A percentile compares a stretch with the other conserved stretches of the same genome.
Conservation (phyloP, 2,888 invertebrate species). For the Sinhomidia bicolor region DNA sequence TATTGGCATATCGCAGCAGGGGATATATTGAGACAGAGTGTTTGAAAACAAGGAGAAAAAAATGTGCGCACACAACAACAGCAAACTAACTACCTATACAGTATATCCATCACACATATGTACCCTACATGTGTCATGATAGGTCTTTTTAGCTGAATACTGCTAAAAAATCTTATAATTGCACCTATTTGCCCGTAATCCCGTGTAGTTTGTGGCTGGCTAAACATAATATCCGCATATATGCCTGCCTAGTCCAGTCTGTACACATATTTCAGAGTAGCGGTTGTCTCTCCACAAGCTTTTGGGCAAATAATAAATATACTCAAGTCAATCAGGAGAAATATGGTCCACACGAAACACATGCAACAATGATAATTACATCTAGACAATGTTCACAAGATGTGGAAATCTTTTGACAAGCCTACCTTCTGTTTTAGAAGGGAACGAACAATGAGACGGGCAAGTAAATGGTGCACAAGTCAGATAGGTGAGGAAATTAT, state of each 20-base stretch:
- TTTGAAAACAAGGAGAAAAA: background rate
- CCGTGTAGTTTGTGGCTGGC: conserved; percentile 23
- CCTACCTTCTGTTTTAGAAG: background rate
- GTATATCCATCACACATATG: conserved; percentile 23
- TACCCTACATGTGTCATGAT: background rate
- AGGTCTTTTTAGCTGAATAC: background rate
- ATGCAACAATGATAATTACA: conserved; percentile 42
- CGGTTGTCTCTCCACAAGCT: too few relatives aligned
- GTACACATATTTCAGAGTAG: too few relatives aligned
- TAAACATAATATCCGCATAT: too few relatives aligned
- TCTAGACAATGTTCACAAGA: background rate
- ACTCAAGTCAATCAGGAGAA: background rate
- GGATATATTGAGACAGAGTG: conserved; percentile 50
- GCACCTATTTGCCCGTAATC: conserved; percentile 40
- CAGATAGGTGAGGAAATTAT: conserved; percentile 11
- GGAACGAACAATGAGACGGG: background rate
- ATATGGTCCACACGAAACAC: background rate
- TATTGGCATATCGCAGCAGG: conserved; percentile 68
- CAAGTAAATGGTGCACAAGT: background rate
- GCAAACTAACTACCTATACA: background rate
- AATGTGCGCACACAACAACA: conserved; percentile 10
- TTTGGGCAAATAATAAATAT: too few relatives aligned
- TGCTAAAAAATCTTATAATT: conserved; percentile 49
- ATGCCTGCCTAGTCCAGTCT: too few relatives aligned
- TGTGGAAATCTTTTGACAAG: conserved; percentile 21